These are phyloP conservation scores for Labroides dimidiatus DNA, from an alignment of 2,797 vertebrate species.

Conservation along the genomic window DNA sequence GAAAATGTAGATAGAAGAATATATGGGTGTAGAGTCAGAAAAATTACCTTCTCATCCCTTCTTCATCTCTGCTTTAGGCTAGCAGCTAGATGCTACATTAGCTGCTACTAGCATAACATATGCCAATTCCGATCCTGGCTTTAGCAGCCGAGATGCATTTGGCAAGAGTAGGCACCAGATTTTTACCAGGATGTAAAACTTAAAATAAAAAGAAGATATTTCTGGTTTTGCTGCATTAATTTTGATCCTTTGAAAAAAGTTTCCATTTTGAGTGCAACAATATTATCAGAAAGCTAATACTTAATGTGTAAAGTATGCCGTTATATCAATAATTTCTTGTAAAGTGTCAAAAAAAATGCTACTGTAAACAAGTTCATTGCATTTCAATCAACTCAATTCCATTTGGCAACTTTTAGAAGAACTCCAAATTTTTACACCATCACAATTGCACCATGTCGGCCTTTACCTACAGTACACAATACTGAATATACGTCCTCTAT, in stretches of 20 bases:
- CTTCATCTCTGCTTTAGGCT: conserved; percentile 23
- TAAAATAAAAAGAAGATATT: conserved; percentile 5
- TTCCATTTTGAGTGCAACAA: neutral
- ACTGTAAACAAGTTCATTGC: conserved; percentile 42
- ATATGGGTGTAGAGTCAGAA: neutral
- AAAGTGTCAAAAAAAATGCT: conserved; percentile 26
- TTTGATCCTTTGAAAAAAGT: neutral
- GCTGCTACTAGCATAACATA: conserved; percentile 24
- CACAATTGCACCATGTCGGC: conserved; percentile 8
- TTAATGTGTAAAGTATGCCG: conserved; percentile 17
- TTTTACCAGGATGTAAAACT: conserved; percentile 7
- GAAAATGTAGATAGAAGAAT: neutral
- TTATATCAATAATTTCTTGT: conserved; percentile 5
- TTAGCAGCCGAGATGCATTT: conserved; percentile 14
- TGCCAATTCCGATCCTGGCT: neutral
- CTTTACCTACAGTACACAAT: conserved; percentile 20
- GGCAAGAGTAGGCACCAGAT: conserved; percentile 19
- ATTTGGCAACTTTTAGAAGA: conserved; percentile 43
- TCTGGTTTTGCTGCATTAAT: conserved; percentile 2
- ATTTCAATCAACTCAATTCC: conserved; percentile 33
- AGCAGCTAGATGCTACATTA: conserved; percentile 26
- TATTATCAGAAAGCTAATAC: neutral
- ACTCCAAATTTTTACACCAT: conserved; percentile 8
- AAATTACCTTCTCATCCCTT: neutral
- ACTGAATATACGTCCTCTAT: conserved; percentile 35